Evolutionary conservation across 53 echinoderm and acorn worm genomes (phyloP), one percentile per base, ranked within the genome.

Genomic region (Mesocentrotus franciscanus): DNA sequence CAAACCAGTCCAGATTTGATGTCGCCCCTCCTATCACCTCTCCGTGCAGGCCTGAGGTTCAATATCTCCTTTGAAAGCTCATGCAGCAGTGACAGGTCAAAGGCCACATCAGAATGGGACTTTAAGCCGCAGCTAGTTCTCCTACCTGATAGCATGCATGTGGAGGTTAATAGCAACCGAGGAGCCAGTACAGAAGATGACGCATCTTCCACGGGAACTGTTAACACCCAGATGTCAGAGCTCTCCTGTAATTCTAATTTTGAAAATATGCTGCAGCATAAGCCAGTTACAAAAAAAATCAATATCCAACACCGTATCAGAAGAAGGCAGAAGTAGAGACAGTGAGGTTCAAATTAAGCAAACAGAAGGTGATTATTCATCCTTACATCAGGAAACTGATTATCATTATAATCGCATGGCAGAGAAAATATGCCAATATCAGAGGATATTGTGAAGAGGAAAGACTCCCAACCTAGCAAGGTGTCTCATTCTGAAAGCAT

Each of bases 1-100:
- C 97, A 95, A 74, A 97, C 96, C 20, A 96, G 95, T 87, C 96
- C 96, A 36, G 91, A 93, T 78, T 81, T 96, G 11, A 75, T 93
- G 78, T 96, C 96, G 1, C 92, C 95, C 20, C 90, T 92, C 26
- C 64, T 96, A 42, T 96, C 96, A 24, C 96, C 96, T 55, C 94
- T 96, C 33, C 81, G 57, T 68, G 93, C 78, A n/a, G 93, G 75
- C 42, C 93, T 56, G n/a, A 71, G 95, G 62, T 94, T 56, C 61
- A 93, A 33, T 30, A 27, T 93, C 16, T 81, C 79, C 20, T 60
- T 59, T 81, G 93, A 93, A 29, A 93, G 81, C 61, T 60, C 78
- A 16, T 30, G 55, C 49, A 56, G 79, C 61, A 93, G 78, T 59
- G 93, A 78, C 29, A 92, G 57, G 92, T 93, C 93, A 16, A 59